Conservation (phyloP, 2,888 invertebrate genomes). For the Melangyna quadrimaculata region DNA sequence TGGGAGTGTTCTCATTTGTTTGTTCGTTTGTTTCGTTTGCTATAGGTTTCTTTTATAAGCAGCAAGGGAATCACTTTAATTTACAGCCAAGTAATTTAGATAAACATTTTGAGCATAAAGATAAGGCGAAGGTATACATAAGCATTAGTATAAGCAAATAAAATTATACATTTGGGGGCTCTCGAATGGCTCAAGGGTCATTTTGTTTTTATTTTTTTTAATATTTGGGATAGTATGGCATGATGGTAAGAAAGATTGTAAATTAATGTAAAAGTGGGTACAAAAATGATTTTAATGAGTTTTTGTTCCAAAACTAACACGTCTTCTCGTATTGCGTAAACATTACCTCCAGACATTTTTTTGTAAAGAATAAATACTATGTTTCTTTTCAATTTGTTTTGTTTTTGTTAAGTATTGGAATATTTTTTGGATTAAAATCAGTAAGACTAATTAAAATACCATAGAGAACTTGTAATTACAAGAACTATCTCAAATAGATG, state of each 20-base stretch:
- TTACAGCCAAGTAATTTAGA: conserved; percentile 64
- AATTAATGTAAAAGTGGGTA: not conserved
- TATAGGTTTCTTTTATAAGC: conserved; percentile 36
- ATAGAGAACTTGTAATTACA: no score
- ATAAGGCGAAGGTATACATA: conserved; percentile 49
- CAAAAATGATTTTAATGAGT: not conserved
- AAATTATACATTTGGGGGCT: conserved; percentile 53
- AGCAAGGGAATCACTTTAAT: conserved; percentile 64
- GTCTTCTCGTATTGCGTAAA: not conserved
- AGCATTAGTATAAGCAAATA: conserved; percentile 52
- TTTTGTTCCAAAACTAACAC: not conserved
- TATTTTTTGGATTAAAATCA: no score
- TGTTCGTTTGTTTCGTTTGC: not conserved
- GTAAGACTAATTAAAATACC: no score
- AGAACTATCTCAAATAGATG: no score
- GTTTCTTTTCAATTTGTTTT: no score
- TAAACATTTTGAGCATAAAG: conserved; percentile 68
- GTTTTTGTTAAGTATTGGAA: no score
- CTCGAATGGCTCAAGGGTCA: conserved; percentile 24
- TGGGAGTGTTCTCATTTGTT: conserved; percentile 33
- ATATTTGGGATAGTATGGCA: not conserved
- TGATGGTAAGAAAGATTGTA: not conserved
- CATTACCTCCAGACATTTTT: not conserved
- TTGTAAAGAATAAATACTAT: no score
- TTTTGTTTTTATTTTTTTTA: not conserved